Base-by-base conservation (phyloP, 1,140 invertebrate genomes). In the Holotrichia oblita region DNA sequence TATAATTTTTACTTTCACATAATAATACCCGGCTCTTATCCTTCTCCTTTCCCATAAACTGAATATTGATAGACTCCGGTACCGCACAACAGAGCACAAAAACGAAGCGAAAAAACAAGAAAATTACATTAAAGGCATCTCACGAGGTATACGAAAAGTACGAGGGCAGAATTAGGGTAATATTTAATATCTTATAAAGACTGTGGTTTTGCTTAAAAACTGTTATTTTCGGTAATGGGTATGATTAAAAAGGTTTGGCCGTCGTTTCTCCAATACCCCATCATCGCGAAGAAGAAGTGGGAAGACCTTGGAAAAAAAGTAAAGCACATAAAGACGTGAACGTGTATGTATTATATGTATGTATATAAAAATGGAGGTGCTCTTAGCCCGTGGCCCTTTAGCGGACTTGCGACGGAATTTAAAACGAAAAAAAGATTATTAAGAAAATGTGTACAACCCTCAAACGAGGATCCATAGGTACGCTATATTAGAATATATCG, bases 181-280 rank as follows among this genome's bases (percentile, higher is more conserved):
- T 69, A 69, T 76, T 76, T 76, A 76, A 76, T 76, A 76, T 48
- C 41, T 76, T 27, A 40, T 76, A 76, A 76, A 76, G 75, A 76
- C 75, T 55, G 75, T 76, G 44, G 34, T 76, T 55, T 76, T 44
- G 22, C 14, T 27, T 48, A 76, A 76, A 76, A 76, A 55, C 75
- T 76, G 75, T 76, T 76, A 76, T 76, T 76, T 76, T 55, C 75
- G 24, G 27, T 76, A 76, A 76, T 76, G 27, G 17, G 14, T 76
- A 76, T 76, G 75, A 76, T 76, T 76, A 76, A 48, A 40, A 40
- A 76, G 75, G 75, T 34, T 34, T 69, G 61, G 8, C 61, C 61
- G 61, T 69, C 61, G 61, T 34, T 24, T 27, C 22, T 22, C n/a
- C 44, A 48, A 69, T 55, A 17, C 48, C 48, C 61, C 61, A 69